phyloP scores from a whole-genome alignment of 2,797 vertebrate species.

The Tamandua tetradactyla region DNA sequence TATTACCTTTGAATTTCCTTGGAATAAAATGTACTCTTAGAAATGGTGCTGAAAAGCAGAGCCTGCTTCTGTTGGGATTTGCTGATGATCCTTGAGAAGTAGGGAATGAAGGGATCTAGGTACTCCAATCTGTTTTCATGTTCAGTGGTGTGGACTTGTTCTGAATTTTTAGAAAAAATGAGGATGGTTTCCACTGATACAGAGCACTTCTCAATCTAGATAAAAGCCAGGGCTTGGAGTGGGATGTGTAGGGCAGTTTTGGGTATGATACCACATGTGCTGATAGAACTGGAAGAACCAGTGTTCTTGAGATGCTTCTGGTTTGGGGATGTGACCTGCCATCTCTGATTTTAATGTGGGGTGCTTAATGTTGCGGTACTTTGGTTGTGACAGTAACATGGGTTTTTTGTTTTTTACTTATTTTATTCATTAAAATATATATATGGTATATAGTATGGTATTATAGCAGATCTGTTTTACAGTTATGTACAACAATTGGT shows the following conservation, averaged over 20 bases:
- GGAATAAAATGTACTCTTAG: background rate
- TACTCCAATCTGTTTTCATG: background rate
- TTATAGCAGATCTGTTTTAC: too few relatives aligned
- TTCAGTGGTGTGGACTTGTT: accelerated
- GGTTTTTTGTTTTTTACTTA: background rate
- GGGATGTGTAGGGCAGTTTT: background rate
- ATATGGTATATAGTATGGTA: too few relatives aligned
- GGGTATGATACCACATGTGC: background rate
- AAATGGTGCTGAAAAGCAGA: background rate
- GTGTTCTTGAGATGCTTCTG: background rate
- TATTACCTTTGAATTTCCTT: background rate
- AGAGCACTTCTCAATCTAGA: background rate
- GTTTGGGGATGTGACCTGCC: background rate
- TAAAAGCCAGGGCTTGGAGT: background rate
- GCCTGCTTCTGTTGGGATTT: background rate
- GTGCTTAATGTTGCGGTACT: background rate
- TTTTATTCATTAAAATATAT: background rate
- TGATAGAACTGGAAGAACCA: background rate
- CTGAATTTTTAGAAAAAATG: background rate
- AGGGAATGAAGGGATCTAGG: too few relatives aligned
- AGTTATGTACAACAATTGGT: too few relatives aligned
- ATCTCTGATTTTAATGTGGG: background rate
- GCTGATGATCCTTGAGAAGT: background rate
- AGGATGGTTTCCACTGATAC: background rate
- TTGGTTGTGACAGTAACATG: background rate